Evolutionary conservation across 2,888 invertebrate genomes (phyloP).

Genomic region (Zaprionus obscuricornis): DNA sequence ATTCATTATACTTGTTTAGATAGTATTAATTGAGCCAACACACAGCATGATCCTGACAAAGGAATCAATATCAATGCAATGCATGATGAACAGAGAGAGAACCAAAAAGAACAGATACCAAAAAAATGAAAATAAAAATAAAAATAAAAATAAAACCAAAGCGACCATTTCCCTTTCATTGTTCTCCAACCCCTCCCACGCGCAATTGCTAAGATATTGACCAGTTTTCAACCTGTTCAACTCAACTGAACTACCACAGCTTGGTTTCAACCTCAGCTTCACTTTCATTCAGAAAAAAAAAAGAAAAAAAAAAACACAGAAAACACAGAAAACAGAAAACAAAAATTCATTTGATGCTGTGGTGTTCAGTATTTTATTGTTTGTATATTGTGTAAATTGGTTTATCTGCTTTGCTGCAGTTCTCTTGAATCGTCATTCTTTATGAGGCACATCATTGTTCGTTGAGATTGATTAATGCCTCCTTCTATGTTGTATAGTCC

Average conservation of each 20-base stretch:
- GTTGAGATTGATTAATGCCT: constrained; percentile 66
- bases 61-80: no score
- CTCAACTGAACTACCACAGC: constrained; percentile 1
- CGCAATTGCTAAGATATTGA: constrained; percentile 20
- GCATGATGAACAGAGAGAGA: no score
- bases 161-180: background rate
- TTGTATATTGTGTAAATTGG: constrained; percentile 53
- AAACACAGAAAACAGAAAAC: no score
- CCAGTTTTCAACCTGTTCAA: constrained; percentile 35
- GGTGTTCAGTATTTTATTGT: constrained; percentile 51
- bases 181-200: no score
- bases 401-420: constrained; percentile 54
- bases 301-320: no score
- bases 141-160: constrained; percentile 20
- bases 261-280: constrained; percentile 46
- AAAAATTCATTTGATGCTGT: constrained; percentile 9
- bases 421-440: constrained; percentile 52
- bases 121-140: constrained; percentile 2
- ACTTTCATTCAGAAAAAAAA: constrained; percentile 76
- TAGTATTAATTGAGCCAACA: constrained; percentile 79
- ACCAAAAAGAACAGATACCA: background rate
- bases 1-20: constrained; percentile 76
- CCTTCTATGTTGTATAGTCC: no score
- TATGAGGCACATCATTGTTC: constrained; percentile 48
- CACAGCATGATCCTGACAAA: constrained; percentile 68